Evolutionary conservation across 2,888 invertebrate genomes (phyloP).

Genomic region (Ephialtes manifestator): DNA sequence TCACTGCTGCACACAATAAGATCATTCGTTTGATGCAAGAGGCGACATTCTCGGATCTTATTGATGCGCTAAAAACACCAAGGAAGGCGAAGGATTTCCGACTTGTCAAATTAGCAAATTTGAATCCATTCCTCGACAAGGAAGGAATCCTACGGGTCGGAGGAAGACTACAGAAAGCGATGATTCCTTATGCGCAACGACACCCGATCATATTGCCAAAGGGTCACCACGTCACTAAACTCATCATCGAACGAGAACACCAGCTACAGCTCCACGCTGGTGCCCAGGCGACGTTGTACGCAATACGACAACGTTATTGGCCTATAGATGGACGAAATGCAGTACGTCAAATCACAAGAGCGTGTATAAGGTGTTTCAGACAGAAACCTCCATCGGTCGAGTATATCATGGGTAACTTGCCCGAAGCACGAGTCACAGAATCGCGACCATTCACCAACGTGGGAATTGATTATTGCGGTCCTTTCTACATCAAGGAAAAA

Average conservation of each 20-base stretch:
- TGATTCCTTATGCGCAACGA: constrained; percentile 56
- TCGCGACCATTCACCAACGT: no score
- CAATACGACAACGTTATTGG: constrained; percentile 70
- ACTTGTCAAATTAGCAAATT: constrained; percentile 42
- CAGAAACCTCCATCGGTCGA: no score
- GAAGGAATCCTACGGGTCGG: constrained; percentile 71
- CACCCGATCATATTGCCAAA: constrained; percentile 72
- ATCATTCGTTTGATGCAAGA: constrained; percentile 11
- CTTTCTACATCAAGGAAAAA: no score
- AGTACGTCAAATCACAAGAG: no score
- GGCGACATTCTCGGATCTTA: not conserved
- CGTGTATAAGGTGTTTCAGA: no score
- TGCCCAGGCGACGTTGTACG: constrained; percentile 63
- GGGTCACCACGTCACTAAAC: constrained; percentile 69
- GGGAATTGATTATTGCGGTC: no score
- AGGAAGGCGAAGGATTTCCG: not conserved
- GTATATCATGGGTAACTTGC: no score
- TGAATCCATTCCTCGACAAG: constrained; percentile 72
- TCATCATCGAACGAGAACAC: constrained; percentile 70
- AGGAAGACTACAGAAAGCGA: constrained; percentile 67
- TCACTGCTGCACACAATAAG: not conserved
- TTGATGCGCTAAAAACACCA: not conserved
- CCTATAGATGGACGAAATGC: constrained; percentile 70
- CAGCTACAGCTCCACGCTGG: constrained; percentile 68
- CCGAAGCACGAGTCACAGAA: no score